Percentiles rank a stretch among this genome's conserved stretches.
phyloP scores from a whole-genome alignment of 2,113 vertebrate genomes.

The Varanus salvator region DNA sequence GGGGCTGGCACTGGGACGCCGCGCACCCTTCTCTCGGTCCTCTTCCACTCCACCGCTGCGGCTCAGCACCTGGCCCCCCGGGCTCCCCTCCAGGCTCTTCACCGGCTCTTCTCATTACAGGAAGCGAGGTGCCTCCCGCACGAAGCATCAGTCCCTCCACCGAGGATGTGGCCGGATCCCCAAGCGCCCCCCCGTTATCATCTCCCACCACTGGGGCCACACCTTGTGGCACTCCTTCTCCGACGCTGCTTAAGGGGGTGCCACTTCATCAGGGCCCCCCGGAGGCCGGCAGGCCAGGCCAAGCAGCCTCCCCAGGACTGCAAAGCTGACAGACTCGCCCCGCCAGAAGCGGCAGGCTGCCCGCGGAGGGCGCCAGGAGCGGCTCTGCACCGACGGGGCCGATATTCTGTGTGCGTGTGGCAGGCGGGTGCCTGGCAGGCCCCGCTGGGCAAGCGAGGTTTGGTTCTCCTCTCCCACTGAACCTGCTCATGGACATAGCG shows the following conservation, averaged over 20 bases:
- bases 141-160: constrained; percentile 52
- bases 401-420: constrained; percentile 86
- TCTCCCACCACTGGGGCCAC: constrained; percentile 45
- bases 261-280: constrained; percentile 79
- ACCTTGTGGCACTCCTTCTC: constrained; percentile 70
- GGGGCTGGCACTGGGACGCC: constrained; percentile 91
- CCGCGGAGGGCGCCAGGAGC: constrained; percentile 73
- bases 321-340: constrained; percentile 55
- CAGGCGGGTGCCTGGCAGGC: constrained; percentile 61
- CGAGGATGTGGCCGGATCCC: constrained; percentile 57
- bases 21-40: not conserved
- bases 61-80: no score
- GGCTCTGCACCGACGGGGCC: constrained; percentile 81
- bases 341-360: constrained; percentile 16
- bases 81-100: constrained; percentile 12
- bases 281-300: constrained; percentile 86
- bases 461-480: constrained; percentile 46
- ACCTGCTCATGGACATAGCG: constrained; percentile 56
- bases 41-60: no score
- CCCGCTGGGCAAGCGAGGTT: constrained; percentile 48
- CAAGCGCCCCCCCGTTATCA: constrained; percentile 32
- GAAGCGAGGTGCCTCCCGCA: constrained; percentile 54
- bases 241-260: constrained; percentile 75
- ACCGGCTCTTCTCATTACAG: constrained; percentile 76
- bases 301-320: constrained; percentile 82